Evolutionary conservation across 2,113 vertebrate species (phyloP), one percentile per base, ranked within the genome.

Genomic region (Zeus faber): DNA sequence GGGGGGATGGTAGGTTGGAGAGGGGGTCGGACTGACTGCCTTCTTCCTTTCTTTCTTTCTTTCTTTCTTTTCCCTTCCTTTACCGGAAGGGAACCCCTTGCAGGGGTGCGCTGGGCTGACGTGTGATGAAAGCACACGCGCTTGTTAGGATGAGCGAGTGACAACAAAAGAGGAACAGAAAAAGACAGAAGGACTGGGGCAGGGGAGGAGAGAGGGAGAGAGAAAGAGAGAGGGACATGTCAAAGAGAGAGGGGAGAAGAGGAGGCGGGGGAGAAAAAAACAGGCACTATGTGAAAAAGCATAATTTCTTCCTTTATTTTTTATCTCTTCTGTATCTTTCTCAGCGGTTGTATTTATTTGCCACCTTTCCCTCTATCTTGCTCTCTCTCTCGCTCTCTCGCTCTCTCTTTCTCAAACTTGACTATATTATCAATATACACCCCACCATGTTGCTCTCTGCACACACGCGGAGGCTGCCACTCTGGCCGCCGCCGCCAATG

Each of bases 341-440:
- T n/a, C n/a, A n/a, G n/a, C n/a, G 55, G 66, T 79, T 81, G 75
- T 78, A 80, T 82, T 82, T 70, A 81, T 83, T 81, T 83, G 68
- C 75, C 56, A 58, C 65, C 59, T 29, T 29, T 29, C 33, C 13
- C 4, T 14, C 13, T 37, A 2, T 37, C 33, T 9, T 5, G 27
- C 9, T 4, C 27, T 37, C 33, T 37, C 33, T 14, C 33, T 37
- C 13, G 3, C 1, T 37, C 33, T 37, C 11, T 37, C 11, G 10
- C 31, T 35, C 6, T 37, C 33, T 14, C 33, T 37, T 14, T 70
- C 72, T 74, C 70, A 37, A 63, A 51, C 62, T 37, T 54, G 35
- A 61, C 49, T 82, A 75, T 80, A 76, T 84, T 80, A 76, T 82
- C 83, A 14, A 77, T 74, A 67, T 82, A 65, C 71, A 69, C n/a